Evolutionary conservation across 2,888 invertebrate species (phyloP).

Genomic region (Crepidodera aurea): DNA sequence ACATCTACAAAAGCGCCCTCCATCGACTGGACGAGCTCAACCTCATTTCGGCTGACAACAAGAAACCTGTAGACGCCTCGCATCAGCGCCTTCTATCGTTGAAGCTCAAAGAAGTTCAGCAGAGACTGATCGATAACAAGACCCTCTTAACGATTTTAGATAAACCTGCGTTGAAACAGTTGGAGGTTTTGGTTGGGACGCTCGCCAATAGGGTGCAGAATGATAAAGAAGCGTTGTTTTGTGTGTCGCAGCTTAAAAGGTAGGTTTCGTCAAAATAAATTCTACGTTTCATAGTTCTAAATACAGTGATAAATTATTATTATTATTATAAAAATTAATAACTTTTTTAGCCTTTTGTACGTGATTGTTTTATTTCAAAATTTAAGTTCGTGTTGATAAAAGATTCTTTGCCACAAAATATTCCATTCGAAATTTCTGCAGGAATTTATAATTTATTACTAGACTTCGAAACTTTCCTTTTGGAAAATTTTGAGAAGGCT

Average conservation of each 20-base stretch:
- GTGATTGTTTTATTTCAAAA: too few species aligned
- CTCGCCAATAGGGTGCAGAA: conserved; percentile 85
- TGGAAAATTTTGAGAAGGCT: too few species aligned
- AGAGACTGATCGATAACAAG: conserved; percentile 90
- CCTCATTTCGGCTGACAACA: conserved; percentile 64
- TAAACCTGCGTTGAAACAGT: conserved; percentile 80
- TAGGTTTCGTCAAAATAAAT: too few species aligned
- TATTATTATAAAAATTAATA: too few species aligned
- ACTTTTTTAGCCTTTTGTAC: too few species aligned
- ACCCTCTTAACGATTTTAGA: conserved; percentile 85
- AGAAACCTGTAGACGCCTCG: conserved; percentile 80
- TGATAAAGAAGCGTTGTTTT: conserved; percentile 86
- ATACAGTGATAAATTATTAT: too few species aligned
- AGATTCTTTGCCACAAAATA: too few species aligned
- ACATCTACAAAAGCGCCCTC: conserved; percentile 86
- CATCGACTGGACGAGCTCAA: conserved; percentile 83
- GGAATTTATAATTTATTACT: too few species aligned
- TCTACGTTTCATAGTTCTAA: too few species aligned
- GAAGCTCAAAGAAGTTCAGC: conserved; percentile 85
- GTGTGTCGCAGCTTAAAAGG: conserved; percentile 72
- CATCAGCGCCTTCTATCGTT: conserved; percentile 89
- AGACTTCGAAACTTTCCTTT: too few species aligned
- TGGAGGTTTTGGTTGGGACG: conserved; percentile 72
- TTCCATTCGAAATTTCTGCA: too few species aligned
- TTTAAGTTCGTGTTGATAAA: too few species aligned